A percentile compares a stretch with the other conserved stretches of the same genome.
Conservation (phyloP, 2,797 vertebrate genomes). For the Hippopotamyrus pictus region DNA sequence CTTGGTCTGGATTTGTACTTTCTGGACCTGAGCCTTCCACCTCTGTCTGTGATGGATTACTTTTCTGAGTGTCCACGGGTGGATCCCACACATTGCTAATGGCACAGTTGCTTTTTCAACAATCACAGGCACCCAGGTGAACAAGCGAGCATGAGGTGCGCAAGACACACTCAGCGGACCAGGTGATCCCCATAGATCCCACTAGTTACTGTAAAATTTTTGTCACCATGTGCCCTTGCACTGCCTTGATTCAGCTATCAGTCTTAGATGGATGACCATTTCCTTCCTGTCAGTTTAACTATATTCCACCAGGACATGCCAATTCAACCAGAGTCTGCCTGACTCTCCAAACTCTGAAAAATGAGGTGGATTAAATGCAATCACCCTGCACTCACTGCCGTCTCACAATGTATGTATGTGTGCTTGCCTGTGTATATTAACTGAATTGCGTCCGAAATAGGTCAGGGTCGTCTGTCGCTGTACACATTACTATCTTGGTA, state of each 20-base stretch:
- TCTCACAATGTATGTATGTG: neutral
- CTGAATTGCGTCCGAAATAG: constrained; percentile 17
- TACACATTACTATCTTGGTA: constrained; percentile 21
- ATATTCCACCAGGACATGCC: neutral
- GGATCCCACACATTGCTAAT: neutral
- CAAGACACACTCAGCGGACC: neutral
- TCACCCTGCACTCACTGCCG: neutral
- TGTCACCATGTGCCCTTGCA: neutral
- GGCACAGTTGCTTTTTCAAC: neutral
- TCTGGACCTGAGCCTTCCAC: neutral
- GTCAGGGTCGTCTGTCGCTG: constrained; percentile 19
- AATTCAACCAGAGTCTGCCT: neutral
- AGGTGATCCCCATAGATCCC: neutral
- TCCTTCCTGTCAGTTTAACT: neutral
- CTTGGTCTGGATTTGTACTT: neutral
- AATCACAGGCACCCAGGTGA: neutral
- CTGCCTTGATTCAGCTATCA: neutral
- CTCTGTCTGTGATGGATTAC: neutral
- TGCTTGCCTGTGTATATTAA: constrained; percentile 14
- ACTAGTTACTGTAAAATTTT: neutral
- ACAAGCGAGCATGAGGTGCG: neutral
- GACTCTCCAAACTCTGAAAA: neutral
- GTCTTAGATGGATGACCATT: neutral
- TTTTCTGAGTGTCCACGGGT: neutral
- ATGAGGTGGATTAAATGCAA: neutral